Evolutionary conservation across 2,888 invertebrate genomes (phyloP).

Genomic region (Cyaniris semiargus): DNA sequence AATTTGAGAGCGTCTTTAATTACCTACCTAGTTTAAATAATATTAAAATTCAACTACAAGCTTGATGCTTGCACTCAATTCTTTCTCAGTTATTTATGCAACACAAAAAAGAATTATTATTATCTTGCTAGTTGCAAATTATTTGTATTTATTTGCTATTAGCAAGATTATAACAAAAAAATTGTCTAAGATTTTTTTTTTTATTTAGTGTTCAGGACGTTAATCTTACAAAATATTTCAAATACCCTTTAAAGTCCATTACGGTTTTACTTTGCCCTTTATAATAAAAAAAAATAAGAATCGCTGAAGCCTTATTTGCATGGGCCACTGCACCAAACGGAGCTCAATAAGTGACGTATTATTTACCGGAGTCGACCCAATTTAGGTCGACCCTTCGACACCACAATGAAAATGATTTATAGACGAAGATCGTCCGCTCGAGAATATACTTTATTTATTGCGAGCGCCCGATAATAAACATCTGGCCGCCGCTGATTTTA

Average conservation of each 20-base stretch:
- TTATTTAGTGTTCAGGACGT: not conserved
- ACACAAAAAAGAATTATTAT: no score
- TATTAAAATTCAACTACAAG: no score
- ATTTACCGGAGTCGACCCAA: constrained; percentile 60
- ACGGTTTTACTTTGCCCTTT: not conserved
- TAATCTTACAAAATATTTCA: not conserved
- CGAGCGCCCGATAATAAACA: constrained; percentile 69
- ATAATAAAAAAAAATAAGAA: not conserved
- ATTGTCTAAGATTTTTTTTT: no score
- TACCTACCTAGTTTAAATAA: no score
- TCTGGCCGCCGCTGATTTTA: constrained; percentile 54
- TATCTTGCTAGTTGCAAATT: no score
- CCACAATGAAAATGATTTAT: constrained; percentile 78
- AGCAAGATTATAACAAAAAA: no score
- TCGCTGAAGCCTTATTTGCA: constrained; percentile 32
- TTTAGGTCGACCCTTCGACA: constrained; percentile 71
- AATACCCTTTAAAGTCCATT: not conserved
- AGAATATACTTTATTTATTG: constrained; percentile 74
- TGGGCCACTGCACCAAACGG: constrained; percentile 27
- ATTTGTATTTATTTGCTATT: no score
- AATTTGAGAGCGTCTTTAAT: no score
- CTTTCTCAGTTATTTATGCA: no score
- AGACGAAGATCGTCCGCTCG: constrained; percentile 68
- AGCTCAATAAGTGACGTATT: constrained; percentile 39
- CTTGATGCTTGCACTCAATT: no score